These are phyloP conservation scores for Chromis chromis DNA, from an alignment of 2,797 vertebrate species.

Conservation along the genomic window DNA sequence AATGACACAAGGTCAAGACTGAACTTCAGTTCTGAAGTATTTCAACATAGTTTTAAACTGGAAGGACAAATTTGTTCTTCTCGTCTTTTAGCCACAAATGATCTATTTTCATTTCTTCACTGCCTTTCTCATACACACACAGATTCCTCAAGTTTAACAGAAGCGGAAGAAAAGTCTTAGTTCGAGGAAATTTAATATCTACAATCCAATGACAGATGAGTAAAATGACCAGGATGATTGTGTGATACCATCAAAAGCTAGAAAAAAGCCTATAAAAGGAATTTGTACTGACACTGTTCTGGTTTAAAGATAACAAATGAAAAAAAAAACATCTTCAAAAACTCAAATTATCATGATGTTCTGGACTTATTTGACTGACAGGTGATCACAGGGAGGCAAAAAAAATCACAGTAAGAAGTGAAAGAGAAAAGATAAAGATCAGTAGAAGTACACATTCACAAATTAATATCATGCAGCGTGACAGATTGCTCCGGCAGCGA, in stretches of 20 bases:
- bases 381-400: slow-evolving; percentile 6
- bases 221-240: slow-evolving; percentile 1
- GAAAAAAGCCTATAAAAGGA: not conserved
- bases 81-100: not conserved
- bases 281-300: not conserved
- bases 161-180: not conserved
- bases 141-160: no score
- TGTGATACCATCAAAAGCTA: not conserved
- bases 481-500: slow-evolving; percentile 15
- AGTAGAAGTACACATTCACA: slow-evolving; percentile 14
- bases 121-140: not conserved
- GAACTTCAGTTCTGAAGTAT: not conserved
- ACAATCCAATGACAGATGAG: not conserved
- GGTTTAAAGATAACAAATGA: not conserved
- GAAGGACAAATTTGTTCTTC: slow-evolving; percentile 10
- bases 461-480: slow-evolving; percentile 29
- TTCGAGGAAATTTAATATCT: not conserved
- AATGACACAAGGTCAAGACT: slow-evolving; percentile 6
- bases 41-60: slow-evolving; percentile 14
- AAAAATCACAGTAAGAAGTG: slow-evolving; percentile 3
- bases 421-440: slow-evolving; percentile 11
- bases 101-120: slow-evolving; percentile 16
- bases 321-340: not conserved
- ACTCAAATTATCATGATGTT: not conserved
- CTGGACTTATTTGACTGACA: slow-evolving; percentile 10